Evolutionary conservation across 1,140 invertebrate species (phyloP).

Genomic region (Rhagoletis pomonella): DNA sequence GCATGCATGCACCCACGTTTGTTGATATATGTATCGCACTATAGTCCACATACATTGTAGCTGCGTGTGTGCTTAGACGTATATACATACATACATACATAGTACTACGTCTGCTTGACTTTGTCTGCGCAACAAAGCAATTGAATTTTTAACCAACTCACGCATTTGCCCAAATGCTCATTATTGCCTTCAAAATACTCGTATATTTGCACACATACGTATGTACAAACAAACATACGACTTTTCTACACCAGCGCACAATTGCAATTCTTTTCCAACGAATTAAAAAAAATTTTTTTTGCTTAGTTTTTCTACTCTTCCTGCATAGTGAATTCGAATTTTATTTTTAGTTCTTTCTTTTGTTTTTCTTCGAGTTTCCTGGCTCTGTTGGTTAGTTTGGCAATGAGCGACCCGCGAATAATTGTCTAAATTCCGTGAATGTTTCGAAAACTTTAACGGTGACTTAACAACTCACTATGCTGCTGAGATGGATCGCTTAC

Average conservation of each 20-base stretch:
- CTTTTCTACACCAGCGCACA: slow-evolving; percentile 17
- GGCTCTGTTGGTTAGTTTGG: neutral
- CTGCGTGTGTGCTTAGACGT: neutral
- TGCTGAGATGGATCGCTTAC: neutral
- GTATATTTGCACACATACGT: neutral
- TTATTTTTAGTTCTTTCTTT: neutral
- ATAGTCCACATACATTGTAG: neutral
- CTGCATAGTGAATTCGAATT: neutral
- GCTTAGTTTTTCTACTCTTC: neutral
- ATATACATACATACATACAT: neutral
- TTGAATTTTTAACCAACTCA: slow-evolving; percentile 47
- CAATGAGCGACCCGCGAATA: slow-evolving; percentile 21
- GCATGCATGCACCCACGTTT: slow-evolving; percentile 1
- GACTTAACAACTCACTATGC: slow-evolving; percentile 36
- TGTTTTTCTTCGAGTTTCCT: neutral
- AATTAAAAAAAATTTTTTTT: too few relatives aligned
- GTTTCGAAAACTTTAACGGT: slow-evolving; percentile 36
- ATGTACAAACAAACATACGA: neutral
- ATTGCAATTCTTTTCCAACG: neutral
- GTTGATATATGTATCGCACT: neutral
- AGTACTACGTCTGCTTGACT: neutral
- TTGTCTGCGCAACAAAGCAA: neutral
- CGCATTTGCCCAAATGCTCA: slow-evolving; percentile 33
- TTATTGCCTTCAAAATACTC: slow-evolving; percentile 19
- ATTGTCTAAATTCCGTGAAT: slow-evolving; percentile 44